Conservation (phyloP, 2,113 vertebrate genomes). For the Hiodon tergisus region DNA sequence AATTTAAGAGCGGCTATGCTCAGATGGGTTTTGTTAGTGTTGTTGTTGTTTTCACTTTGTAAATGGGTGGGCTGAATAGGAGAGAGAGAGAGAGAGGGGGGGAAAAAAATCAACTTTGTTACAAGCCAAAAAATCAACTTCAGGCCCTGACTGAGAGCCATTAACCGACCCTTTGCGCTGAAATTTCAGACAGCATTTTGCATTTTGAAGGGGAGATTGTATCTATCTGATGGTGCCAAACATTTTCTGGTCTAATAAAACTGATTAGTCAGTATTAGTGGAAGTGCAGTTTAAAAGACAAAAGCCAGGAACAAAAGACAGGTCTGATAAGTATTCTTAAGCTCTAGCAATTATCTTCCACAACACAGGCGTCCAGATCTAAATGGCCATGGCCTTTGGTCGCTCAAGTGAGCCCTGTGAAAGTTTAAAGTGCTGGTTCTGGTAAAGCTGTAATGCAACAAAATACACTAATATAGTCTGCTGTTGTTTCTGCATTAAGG, state of each 20-base stretch:
- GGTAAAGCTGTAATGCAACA: background rate
- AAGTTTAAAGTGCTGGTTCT: no score
- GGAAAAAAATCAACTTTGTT: constrained; percentile 30
- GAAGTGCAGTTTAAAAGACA: constrained; percentile 24
- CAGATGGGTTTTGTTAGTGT: constrained; percentile 50
- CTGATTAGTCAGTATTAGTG: constrained; percentile 8
- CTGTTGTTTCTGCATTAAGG: background rate
- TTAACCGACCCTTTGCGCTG: constrained; percentile 49
- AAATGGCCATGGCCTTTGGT: no score
- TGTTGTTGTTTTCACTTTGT: constrained; percentile 35
- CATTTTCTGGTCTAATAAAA: constrained; percentile 4
- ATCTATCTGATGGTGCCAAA: constrained; percentile 12
- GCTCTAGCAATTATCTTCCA: no score
- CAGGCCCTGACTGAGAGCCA: constrained; percentile 53
- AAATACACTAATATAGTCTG: background rate
- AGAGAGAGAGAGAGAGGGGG: constrained; percentile 12
- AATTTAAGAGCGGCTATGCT: constrained; percentile 39
- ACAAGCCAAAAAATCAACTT: constrained; percentile 33
- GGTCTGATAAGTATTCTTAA: background rate
- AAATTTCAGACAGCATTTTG: constrained; percentile 19
- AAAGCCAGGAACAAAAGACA: constrained; percentile 13
- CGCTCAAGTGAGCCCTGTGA: no score
- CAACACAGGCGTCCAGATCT: no score
- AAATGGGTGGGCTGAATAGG: constrained; percentile 21
- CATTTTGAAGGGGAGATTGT: constrained; percentile 9